Base-by-base conservation (phyloP, 2,888 invertebrate species). In the Napeogenes sylphis region DNA sequence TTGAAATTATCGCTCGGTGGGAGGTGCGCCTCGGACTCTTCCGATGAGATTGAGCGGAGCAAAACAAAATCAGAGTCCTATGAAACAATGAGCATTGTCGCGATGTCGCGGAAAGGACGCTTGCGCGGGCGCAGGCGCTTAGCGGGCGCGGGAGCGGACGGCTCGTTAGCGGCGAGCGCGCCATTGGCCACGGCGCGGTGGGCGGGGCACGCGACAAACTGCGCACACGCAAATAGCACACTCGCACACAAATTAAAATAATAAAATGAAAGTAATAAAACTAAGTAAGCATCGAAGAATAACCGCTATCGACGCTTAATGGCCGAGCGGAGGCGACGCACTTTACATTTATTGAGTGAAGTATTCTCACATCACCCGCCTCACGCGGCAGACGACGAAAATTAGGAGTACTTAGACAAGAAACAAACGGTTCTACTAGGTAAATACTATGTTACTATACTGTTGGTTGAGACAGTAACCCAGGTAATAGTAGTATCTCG, bases 181-280 rank as follows among this genome's bases (percentile, higher is more conserved):
- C 75, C 71, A 90, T 90, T 90, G 90, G 77, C 70, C 76, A 75
- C 71, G 71, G 76, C 76, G 76, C 73, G 76, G 76, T 80, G 80
- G 78, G 77, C 77, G 80, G 76, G 78, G 90, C 87, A 83, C 86
- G 89, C 84, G 84, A 84, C 87, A 84, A 85, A 84, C 86, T 85
- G 90, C 90, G 90, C 89, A 81, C 88, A 90, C 90, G 90, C 90
- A 90, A 89, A 88, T 89, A 88, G 87, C 89, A 85, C 88, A 86
- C 84, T 86, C 85, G 84, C 84, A 84, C 89, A 87, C 88, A 85
- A 90, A 90, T 90, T 90, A 90, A 90, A 90, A 90, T 90, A 90
- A 90, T 90, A 89, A 90, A 89, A 89, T 87, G 82, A 87, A 86
- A 85, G 82, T 87, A 87, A 89, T 89, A 89, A 90, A 90, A 90